These are phyloP conservation scores for Yponomeuta plumbellus DNA, from an alignment of 2,888 invertebrate genomes.

Conservation along the genomic window DNA sequence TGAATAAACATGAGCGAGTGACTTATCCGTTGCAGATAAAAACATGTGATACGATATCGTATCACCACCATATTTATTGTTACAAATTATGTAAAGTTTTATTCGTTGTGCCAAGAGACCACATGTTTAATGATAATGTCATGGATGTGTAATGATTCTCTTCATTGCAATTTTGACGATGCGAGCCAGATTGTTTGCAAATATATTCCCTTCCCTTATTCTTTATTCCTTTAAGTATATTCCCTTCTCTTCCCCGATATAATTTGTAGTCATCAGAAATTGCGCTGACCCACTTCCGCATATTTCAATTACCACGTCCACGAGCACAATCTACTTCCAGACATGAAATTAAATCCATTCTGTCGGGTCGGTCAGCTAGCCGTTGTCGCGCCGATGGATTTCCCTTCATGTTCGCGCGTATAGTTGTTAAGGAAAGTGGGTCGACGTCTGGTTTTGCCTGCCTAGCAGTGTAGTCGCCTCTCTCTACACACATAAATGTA, in stretches of 20 bases:
- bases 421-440: constrained; percentile 58
- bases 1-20: neutral
- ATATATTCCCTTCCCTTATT: no score
- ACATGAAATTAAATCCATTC: constrained; percentile 6
- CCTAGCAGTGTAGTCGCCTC: constrained; percentile 20
- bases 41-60: constrained; percentile 10
- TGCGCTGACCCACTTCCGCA: neutral
- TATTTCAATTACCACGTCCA: neutral
- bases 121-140: neutral
- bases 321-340: neutral
- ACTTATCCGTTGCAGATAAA: neutral
- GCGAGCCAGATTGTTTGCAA: no score
- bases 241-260: no score
- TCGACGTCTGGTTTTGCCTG: constrained; percentile 53
- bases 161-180: neutral
- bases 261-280: no score
- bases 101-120: neutral
- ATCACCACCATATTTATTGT: constrained; percentile 7
- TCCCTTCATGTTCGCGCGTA: constrained; percentile 47
- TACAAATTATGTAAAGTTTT: neutral
- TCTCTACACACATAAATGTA: constrained; percentile 10
- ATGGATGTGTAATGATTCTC: neutral
- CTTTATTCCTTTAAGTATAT: no score
- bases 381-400: constrained; percentile 46
- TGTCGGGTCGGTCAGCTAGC: neutral